Percentiles rank a stretch among this genome's conserved stretches.
phyloP scores from a whole-genome alignment of 2,797 vertebrate species.

The Malacoraja senta region DNA sequence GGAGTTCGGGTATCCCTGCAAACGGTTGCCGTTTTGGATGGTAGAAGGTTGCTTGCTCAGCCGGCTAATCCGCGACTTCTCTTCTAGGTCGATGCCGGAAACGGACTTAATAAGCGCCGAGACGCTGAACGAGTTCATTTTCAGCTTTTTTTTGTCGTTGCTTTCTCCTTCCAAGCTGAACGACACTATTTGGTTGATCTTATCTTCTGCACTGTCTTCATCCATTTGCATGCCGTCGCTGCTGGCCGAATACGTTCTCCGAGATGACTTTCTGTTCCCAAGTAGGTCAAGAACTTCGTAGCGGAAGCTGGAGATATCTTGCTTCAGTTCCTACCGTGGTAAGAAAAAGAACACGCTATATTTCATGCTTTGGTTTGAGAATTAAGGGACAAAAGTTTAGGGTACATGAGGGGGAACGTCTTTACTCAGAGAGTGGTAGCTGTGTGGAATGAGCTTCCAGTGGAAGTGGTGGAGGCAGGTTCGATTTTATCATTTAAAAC shows the following conservation, averaged over 20 bases:
- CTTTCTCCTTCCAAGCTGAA: constrained; percentile 56
- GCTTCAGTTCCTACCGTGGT: constrained; percentile 77
- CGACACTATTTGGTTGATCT: constrained; percentile 72
- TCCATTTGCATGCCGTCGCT: constrained; percentile 70
- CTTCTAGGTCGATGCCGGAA: constrained; percentile 68
- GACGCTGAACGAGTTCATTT: constrained; percentile 59
- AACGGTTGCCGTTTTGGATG: constrained; percentile 60
- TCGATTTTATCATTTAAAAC: no score
- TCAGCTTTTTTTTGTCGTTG: constrained; percentile 51
- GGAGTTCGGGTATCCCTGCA: constrained; percentile 68
- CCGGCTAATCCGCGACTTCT: constrained; percentile 82
- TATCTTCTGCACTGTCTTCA: constrained; percentile 56
- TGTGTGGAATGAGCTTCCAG: no score
- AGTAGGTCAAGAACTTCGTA: constrained; percentile 90
- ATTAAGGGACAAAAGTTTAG: no score
- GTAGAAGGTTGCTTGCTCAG: constrained; percentile 67
- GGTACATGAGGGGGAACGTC: no score
- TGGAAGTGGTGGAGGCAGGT: no score
- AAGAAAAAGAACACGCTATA: not conserved
- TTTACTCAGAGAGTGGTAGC: no score
- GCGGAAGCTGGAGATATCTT: constrained; percentile 93
- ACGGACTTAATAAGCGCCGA: constrained; percentile 78
- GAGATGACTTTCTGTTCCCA: constrained; percentile 80
- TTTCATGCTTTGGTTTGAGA: no score
- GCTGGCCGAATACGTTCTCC: constrained; percentile 80